Base-by-base conservation (phyloP, 2,113 vertebrate species). In the Caranx melampygus region DNA sequence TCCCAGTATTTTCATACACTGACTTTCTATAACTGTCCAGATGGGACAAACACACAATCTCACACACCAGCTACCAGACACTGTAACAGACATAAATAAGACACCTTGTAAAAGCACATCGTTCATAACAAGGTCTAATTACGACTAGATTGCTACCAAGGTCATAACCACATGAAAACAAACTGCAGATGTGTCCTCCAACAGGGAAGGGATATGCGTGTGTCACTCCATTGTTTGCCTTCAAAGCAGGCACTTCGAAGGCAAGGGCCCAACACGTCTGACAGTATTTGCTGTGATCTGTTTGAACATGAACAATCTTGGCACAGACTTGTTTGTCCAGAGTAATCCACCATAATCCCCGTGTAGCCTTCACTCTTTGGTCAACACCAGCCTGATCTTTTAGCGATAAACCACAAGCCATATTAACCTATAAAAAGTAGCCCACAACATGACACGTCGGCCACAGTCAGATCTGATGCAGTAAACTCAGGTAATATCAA, bases 221-320 rank as follows among this genome's bases (percentile, higher is more conserved):
- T 75, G 51, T 68, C 37, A 68, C 57, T 69, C 83, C 75, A 88
- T 79, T 89, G 86, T 91, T 79, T 90, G 75, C 62, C 74, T 73
- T 84, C 88, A 91, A 87, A 88, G 86, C 77, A 79, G 70, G 37
- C 77, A 78, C 83, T 78, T 82, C 65, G 76, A 78, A 75, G 60
- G 59, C 64, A 31, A 70, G 0, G 33, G n/a, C 60, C 54, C 40
- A 15, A 62, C 54, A 52, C 55, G 34, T 61, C 59, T 71, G 74
- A 76, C 59, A 78, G 64, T 83, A 78, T 90, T 88, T 93, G 77
- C 80, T 65, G 65, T 85, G 86, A 87, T 85, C 69, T 93, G 89
- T 93, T 94, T 93, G 89, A 90, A 91, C 91, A 94, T 81, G 89
- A 84, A 78, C 84, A 93, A 93, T 93, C 91, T 89, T 87, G 87